phyloP scores from a whole-genome alignment of 2,888 invertebrate species.

The Petrophora chlorosata region DNA sequence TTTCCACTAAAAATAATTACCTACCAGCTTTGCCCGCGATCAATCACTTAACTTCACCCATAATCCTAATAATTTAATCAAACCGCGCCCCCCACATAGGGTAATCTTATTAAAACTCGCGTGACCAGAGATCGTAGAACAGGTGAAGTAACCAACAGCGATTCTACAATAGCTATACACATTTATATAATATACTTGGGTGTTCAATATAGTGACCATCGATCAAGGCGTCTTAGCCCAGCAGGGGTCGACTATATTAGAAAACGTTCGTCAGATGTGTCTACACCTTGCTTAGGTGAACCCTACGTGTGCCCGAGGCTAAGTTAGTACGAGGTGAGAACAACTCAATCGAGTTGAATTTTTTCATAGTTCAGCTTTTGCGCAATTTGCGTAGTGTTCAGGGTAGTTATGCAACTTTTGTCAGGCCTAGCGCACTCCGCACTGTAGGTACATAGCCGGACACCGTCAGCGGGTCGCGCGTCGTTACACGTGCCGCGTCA shows the following conservation, averaged over 20 bases:
- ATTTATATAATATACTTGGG: slow-evolving; percentile 55
- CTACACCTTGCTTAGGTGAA: slow-evolving; percentile 19
- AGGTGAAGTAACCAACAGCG: slow-evolving; percentile 47
- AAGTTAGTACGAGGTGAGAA: too few relatives aligned
- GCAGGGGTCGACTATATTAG: slow-evolving; percentile 80
- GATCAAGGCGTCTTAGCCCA: slow-evolving; percentile 75
- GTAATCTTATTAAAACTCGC: slow-evolving; percentile 64
- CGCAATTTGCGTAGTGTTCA: too few relatives aligned
- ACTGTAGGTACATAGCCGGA: too few relatives aligned
- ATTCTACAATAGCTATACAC: background rate
- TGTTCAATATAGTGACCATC: slow-evolving; percentile 80
- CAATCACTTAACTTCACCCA: slow-evolving; percentile 15
- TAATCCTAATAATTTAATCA: slow-evolving; percentile 47
- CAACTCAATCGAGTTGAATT: too few relatives aligned
- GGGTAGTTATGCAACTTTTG: too few relatives aligned
- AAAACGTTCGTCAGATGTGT: slow-evolving; percentile 72
- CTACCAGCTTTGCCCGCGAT: background rate
- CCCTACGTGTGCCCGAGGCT: too few relatives aligned
- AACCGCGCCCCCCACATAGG: slow-evolving; percentile 44
- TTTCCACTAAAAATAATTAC: background rate
- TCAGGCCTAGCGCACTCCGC: too few relatives aligned
- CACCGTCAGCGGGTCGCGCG: too few relatives aligned
- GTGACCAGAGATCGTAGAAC: slow-evolving; percentile 65
- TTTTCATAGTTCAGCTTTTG: too few relatives aligned
- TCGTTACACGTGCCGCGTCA: too few relatives aligned